A percentile compares a stretch with the other conserved stretches of the same genome.
Evolutionary conservation across 2,113 vertebrate species (phyloP).

Genomic region (Rhinogobius similis): DNA sequence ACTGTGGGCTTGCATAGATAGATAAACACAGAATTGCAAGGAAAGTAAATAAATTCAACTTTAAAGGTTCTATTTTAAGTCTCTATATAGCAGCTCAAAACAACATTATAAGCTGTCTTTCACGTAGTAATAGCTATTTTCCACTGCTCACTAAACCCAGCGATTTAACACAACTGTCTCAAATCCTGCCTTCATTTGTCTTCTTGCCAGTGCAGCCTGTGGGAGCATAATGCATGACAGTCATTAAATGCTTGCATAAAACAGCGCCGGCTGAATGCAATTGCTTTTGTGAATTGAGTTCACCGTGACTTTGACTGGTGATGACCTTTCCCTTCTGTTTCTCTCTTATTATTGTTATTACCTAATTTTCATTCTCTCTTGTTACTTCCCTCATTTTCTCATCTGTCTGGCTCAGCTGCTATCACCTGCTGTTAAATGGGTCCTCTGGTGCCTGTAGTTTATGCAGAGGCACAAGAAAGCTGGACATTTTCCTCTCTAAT

Average conservation of each 20-base stretch:
- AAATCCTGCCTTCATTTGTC: background rate
- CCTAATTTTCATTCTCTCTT: background rate
- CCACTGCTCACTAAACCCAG: background rate
- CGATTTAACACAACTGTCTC: constrained; percentile 16
- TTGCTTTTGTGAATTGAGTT: constrained; percentile 13
- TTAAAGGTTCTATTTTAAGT: background rate
- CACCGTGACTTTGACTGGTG: background rate
- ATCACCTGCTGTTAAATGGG: background rate
- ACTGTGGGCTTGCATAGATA: background rate
- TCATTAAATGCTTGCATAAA: constrained; percentile 6
- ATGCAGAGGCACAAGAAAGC: background rate
- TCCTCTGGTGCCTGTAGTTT: background rate
- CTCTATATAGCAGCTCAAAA: background rate
- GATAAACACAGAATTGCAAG: background rate
- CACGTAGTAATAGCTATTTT: background rate
- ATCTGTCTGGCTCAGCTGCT: background rate
- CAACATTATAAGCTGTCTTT: background rate
- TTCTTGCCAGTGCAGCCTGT: constrained; percentile 9
- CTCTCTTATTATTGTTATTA: background rate
- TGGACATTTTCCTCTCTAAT: constrained; percentile 8
- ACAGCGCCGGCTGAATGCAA: background rate
- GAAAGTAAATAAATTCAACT: background rate
- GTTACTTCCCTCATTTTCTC: background rate
- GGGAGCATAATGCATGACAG: background rate
- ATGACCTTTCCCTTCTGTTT: constrained; percentile 6